phyloP scores from a whole-genome alignment of 2,888 invertebrate species.

The Eustalomyia histrio region DNA sequence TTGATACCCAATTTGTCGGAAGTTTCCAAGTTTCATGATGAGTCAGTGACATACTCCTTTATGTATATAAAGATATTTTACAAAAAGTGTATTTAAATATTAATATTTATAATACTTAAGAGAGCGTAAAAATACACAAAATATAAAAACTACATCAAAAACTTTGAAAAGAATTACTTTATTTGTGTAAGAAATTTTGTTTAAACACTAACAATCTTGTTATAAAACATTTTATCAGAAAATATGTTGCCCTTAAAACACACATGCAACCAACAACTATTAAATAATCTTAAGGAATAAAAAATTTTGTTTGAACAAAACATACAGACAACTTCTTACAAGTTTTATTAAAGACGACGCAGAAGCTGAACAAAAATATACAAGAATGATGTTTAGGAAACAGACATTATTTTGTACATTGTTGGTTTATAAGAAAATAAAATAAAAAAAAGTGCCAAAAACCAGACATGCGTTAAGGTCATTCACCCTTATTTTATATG shows the following conservation, averaged over 20 bases:
- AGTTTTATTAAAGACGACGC: background rate
- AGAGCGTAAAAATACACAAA: background rate
- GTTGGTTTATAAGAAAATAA: background rate
- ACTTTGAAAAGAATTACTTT: background rate
- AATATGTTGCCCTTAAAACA: background rate
- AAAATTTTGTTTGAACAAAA: conserved; percentile 8
- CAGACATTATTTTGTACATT: background rate
- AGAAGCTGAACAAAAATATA: background rate
- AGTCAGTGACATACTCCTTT: too few species aligned
- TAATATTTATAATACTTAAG: background rate
- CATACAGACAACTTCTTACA: conserved; percentile 12
- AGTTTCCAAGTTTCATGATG: too few species aligned
- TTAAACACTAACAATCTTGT: background rate
- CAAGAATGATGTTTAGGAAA: background rate
- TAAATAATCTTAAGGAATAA: background rate
- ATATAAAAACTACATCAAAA: background rate
- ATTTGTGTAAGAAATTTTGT: background rate
- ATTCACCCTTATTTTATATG: conserved; percentile 33
- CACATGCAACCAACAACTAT: background rate
- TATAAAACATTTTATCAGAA: background rate
- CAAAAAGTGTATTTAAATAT: background rate
- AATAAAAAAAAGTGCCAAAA: conserved; percentile 42
- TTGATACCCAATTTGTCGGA: too few species aligned
- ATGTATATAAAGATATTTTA: too few species aligned
- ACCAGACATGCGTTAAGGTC: conserved; percentile 55